Conservation (phyloP, 2,888 invertebrate genomes). For the Teleogryllus oceanicus region DNA sequence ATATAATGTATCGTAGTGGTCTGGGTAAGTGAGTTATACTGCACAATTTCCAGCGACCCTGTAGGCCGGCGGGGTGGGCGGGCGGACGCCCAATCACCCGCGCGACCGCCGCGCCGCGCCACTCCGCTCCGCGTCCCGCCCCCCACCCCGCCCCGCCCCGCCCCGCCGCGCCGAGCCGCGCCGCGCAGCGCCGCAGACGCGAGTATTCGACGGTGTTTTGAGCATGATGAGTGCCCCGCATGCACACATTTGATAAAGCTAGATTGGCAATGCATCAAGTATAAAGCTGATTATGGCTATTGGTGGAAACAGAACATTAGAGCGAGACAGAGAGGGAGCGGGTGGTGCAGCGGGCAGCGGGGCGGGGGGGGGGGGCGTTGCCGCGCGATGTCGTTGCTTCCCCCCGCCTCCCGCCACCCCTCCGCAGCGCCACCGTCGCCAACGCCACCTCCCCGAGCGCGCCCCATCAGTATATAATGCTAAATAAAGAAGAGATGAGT, state of each 20-base stretch:
- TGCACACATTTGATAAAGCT: slow-evolving; percentile 37
- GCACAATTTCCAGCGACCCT: slow-evolving; percentile 18
- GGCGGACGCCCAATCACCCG: background rate
- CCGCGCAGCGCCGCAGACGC: background rate
- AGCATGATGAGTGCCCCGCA: slow-evolving; percentile 25
- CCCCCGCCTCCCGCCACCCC: background rate
- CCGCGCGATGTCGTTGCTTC: background rate
- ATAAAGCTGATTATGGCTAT: slow-evolving; percentile 36
- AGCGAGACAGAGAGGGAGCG: background rate
- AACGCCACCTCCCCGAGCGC: background rate
- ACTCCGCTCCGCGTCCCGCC: background rate
- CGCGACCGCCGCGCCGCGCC: background rate
- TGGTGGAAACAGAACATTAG: slow-evolving; percentile 18
- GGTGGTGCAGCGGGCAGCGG: background rate
- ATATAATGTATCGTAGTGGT: slow-evolving; percentile 18
- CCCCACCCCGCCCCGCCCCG: background rate
- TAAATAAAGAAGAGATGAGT: slow-evolving; percentile 33
- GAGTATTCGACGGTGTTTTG: background rate
- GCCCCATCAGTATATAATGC: slow-evolving; percentile 19
- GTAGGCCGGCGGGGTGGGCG: background rate
- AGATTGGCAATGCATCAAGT: slow-evolving; percentile 37
- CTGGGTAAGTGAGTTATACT: slow-evolving; percentile 18
- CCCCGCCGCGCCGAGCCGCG: slow-evolving; percentile 2
- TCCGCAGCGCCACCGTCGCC: background rate
- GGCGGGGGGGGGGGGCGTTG: background rate